Evolutionary conservation across 2,888 invertebrate species (phyloP).

Genomic region (Eupithecia subumbrata): DNA sequence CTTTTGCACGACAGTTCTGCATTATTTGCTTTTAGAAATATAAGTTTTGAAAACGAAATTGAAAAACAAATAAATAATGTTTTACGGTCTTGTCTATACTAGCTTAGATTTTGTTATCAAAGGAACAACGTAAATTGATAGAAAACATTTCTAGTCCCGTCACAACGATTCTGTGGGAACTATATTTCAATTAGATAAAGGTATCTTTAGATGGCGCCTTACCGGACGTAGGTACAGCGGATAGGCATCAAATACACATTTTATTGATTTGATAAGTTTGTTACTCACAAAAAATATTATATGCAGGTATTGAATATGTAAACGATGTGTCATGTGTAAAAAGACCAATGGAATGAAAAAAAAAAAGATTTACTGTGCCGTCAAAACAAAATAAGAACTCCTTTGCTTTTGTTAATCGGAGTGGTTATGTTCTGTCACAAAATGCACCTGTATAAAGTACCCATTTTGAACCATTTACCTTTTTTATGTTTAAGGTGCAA

Average conservation of each 20-base stretch:
- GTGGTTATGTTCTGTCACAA: constrained; percentile 29
- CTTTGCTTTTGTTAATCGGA: constrained; percentile 12
- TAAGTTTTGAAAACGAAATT: background rate
- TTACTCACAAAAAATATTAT: background rate
- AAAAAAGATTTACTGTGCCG: background rate
- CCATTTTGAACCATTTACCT: constrained; percentile 30
- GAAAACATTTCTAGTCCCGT: constrained; percentile 15
- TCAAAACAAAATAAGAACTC: no score
- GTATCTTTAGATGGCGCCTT: constrained; percentile 28
- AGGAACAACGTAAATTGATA: background rate
- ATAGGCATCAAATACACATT: background rate
- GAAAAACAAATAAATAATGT: background rate
- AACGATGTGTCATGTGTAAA: background rate
- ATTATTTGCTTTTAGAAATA: background rate
- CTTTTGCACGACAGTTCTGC: background rate
- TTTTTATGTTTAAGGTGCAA: constrained; percentile 22
- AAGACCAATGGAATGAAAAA: background rate
- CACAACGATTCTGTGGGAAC: constrained; percentile 28
- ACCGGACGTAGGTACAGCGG: constrained; percentile 4
- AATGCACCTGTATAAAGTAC: constrained; percentile 20
- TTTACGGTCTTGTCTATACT: background rate
- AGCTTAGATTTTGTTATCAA: constrained; percentile 11
- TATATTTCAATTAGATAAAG: constrained; percentile 26
- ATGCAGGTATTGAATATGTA: background rate
- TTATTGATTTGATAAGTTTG: background rate